A percentile compares a stretch with the other conserved stretches of the same genome.
Conservation (phyloP, 2,888 invertebrate species). For the Thera obeliscata region DNA sequence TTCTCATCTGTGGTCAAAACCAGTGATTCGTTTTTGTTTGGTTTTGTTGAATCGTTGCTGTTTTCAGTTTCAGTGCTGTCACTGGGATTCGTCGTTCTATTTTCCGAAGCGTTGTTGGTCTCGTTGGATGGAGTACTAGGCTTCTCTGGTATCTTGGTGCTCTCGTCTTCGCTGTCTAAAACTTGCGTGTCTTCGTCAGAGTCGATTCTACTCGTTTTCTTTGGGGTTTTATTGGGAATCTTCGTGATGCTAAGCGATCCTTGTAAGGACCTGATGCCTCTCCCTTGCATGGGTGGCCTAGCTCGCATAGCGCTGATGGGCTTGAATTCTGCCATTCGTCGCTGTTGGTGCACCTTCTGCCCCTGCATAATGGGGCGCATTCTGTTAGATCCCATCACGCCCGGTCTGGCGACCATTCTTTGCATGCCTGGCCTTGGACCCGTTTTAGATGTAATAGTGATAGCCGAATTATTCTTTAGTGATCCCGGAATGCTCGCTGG, state of each 20-base stretch:
- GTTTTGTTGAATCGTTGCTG: slow-evolving; percentile 41
- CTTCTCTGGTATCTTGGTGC: slow-evolving; percentile 45
- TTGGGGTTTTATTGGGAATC: slow-evolving; percentile 65
- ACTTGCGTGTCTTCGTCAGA: slow-evolving; percentile 75
- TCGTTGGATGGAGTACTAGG: slow-evolving; percentile 44
- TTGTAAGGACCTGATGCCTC: slow-evolving; percentile 69
- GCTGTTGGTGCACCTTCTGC: slow-evolving; percentile 74
- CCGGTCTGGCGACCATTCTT: slow-evolving; percentile 68
- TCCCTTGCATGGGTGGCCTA: slow-evolving; percentile 61
- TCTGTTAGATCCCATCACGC: slow-evolving; percentile 66
- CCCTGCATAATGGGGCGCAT: slow-evolving; percentile 70
- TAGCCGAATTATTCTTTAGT: slow-evolving; percentile 85
- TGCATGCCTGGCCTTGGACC: slow-evolving; percentile 69
- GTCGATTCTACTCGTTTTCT: slow-evolving; percentile 62
- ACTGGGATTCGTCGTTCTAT: slow-evolving; percentile 31
- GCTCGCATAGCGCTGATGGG: slow-evolving; percentile 65
- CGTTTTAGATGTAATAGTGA: slow-evolving; percentile 84
- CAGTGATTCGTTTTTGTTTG: slow-evolving; percentile 53
- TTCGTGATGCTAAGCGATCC: slow-evolving; percentile 79
- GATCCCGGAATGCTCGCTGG: slow-evolving; percentile 74
- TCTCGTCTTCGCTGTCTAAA: slow-evolving; percentile 75
- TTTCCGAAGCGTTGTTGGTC: slow-evolving; percentile 29
- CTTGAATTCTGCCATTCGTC: slow-evolving; percentile 68
- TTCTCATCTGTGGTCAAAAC: slow-evolving; percentile 77
- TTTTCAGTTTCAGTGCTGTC: slow-evolving; percentile 31